phyloP scores from a whole-genome alignment of 2,113 vertebrate genomes.

The Chascanopsetta lugubris region DNA sequence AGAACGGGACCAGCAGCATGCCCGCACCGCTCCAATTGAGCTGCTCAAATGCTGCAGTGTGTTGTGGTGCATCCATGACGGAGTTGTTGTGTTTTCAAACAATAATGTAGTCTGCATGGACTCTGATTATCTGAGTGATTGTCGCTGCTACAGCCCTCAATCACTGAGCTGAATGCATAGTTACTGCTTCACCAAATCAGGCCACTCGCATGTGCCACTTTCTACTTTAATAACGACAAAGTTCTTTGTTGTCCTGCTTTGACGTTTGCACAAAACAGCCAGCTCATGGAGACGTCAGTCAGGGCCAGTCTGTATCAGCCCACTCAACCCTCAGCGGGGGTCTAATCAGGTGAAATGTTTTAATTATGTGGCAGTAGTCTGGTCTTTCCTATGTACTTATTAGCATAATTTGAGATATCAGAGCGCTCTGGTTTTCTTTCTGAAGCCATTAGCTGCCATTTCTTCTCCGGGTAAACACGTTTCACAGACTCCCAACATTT shows the following conservation, averaged over 20 bases:
- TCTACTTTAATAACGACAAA: neutral
- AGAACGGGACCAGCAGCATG: too few relatives aligned
- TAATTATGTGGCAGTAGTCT: constrained; percentile 20
- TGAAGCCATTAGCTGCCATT: constrained; percentile 15
- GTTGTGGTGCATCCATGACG: too few relatives aligned
- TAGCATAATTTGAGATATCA: constrained; percentile 15
- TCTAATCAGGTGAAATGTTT: constrained; percentile 3
- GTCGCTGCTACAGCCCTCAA: too few relatives aligned
- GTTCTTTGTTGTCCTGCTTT: neutral
- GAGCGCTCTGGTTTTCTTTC: neutral
- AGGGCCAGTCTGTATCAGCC: neutral
- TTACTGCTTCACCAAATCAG: too few relatives aligned
- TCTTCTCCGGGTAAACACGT: constrained; percentile 21
- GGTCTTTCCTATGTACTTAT: neutral
- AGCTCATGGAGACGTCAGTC: neutral
- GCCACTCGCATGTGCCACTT: neutral
- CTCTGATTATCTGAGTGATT: too few relatives aligned
- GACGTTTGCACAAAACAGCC: constrained; percentile 7
- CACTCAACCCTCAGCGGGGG: neutral
- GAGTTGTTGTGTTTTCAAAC: too few relatives aligned
- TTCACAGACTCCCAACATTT: neutral
- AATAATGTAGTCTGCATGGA: too few relatives aligned
- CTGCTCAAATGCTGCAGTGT: too few relatives aligned
- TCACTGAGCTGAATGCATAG: too few relatives aligned
- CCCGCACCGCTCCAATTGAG: too few relatives aligned